Evolutionary conservation across 37 sponge, comb jelly and placozoan species (phyloP), one percentile per base, ranked within the genome.

Genomic region (Petrosia ficiformis): DNA sequence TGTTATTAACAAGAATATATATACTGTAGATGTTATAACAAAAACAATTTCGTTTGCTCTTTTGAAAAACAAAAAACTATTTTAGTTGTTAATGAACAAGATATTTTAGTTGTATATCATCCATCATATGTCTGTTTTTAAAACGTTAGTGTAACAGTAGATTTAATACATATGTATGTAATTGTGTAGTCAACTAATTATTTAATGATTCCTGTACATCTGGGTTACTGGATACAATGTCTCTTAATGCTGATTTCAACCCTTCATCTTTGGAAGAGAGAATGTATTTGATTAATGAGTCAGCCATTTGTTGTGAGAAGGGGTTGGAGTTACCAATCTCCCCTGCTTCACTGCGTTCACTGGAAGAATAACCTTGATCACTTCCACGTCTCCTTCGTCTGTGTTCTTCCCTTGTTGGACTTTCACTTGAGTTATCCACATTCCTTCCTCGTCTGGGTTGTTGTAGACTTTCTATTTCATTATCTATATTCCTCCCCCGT

Each of bases 301-400:
- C 81, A 44, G 76, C 86, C 75, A 86, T 66, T 26, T 72, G 67
- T 39, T 72, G 73, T 21, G 41, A 75, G 11, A 75, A 31, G 1
- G 70, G 60, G 28, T 30, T 57, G 5, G 54, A n/a, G n/a, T n/a
- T n/a, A n/a, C n/a, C n/a, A n/a, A n/a, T n/a, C n/a, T 8, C 77
- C 25, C 39, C 76, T 6, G 61, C 75, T 31, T 4, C 60, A 36
- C 24, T 1, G 1, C 28, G 19, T 63, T 30, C 4, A 5, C 8
- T 5, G 14, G 10, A 37, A 52, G 59, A 29, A 1, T 44, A 11
- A 35, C 35, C 37, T 42, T 44, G 32, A 35, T 3, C 59, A 44
- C 40, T 54, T 11, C 31, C 72, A 39, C 32, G 8, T 1, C 76
- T 59, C 16, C n/a, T 59, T 19, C 65, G 42, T 14, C 65, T 11